Base-by-base conservation (phyloP, 2,888 invertebrate species). In the Smittia sp. region DNA sequence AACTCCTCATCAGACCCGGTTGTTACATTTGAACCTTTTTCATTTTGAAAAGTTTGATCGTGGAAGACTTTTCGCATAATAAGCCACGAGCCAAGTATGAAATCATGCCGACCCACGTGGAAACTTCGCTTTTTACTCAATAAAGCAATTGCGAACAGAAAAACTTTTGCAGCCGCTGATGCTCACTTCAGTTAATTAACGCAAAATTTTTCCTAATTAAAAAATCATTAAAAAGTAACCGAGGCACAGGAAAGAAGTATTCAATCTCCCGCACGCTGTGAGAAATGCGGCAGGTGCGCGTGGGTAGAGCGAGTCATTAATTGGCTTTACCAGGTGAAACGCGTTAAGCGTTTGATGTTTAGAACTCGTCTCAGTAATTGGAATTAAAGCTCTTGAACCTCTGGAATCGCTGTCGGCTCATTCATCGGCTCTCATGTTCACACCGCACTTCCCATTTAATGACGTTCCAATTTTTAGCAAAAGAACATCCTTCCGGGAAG, bases 211-310 rank as follows among this genome's bases (percentile, higher is more conserved):
- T 18, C 11, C 20, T 58, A 58, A 58, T 58, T 58, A 58, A 58
- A 58, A 18, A 20, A 58, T 58, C 58, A 58, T 58, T 58, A 58
- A 58, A 58, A 58, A 58, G 58, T 58, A 58, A 22, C 7, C 3
- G 18, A 58, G 13, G 22, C 58, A 7, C 20, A 9, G 13, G 22
- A 58, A 58, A 22, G 22, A 58, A 58, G 18, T 58, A 58, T 58
- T 58, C 20, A 58, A 58, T 58, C 22, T 22, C 3, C 18, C 58
- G n/a, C 18, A 58, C 6, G 58, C 22, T 18, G 38, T 38, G 38
- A 6, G 11, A 6, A 11, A 38, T 58, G 20, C n/a, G 46, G 46
- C 46, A 18, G 58, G 18, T 58, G 58, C 18, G n/a, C 22, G 22
- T 22, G 22, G 7, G 58, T 2, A 1, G 18, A 22, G 22, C 6